Evolutionary conservation across 2,113 vertebrate genomes (phyloP), one percentile per base, ranked within the genome.

Genomic region (Tupaia chinensis): DNA sequence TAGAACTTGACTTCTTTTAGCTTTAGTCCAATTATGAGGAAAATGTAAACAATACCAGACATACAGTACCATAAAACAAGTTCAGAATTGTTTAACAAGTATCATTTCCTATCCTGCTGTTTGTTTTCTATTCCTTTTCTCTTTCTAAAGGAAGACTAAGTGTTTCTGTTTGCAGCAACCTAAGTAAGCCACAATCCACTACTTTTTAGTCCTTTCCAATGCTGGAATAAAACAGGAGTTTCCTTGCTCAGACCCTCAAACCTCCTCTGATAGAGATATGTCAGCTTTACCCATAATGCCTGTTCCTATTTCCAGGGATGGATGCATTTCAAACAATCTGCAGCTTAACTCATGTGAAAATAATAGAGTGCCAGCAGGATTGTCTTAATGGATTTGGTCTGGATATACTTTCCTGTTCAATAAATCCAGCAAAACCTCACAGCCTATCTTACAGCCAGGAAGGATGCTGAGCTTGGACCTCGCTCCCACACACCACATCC

Each of bases 311-410:
- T 32, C 88, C 23, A 89, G 29, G 54, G 10, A 74, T 93, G 29
- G 82, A 16, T 8, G 5, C 10, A 61, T 61, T 94, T 63, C 15
- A 84, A 80, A 27, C 3, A 95, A 92, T 58, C 81, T 54, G 6
- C 2, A 94, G 3, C 68, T 90, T 96, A 85, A 86, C 5, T 95
- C 72, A 9, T 74, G 3, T 90, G 74, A 95, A 97, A 97, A 78
- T 68, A 89, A 89, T 16, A 63, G 1, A 89, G 15, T 54, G 9
- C 2, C 32, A 91, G 10, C 9, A 73, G 69, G 84, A 81, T 15
- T 96, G n/a, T 94, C 96, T 90, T 74, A 95, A 87, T 89, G 68
- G 14, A 32, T 93, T 66, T 7, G 13, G 8, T 88, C 69, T 73
- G 23, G n/a, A 87, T 56, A 86, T 74, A 84, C 66, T 61, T 66